phyloP scores from a whole-genome alignment of 1,140 invertebrate species.

The Lepidostoma basale region DNA sequence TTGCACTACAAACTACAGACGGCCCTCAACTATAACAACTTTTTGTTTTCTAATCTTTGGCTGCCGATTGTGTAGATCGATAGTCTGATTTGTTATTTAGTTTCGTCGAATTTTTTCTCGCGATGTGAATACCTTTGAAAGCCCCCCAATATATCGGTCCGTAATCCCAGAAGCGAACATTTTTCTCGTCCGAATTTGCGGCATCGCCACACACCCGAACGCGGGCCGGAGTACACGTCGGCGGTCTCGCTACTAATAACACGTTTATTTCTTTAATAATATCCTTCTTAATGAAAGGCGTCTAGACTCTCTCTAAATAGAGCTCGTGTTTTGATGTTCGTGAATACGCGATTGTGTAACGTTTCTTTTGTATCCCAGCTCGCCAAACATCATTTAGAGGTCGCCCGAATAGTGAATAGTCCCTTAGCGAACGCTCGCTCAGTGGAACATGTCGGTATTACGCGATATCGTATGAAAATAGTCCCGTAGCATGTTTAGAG shows the following conservation, averaged over 20 bases:
- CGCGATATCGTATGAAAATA: too few relatives aligned
- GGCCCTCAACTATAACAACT: not conserved
- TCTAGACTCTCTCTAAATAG: slow-evolving; percentile 38
- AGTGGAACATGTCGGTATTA: too few relatives aligned
- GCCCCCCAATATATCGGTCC: too few relatives aligned
- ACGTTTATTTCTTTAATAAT: slow-evolving; percentile 23
- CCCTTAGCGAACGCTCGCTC: not conserved
- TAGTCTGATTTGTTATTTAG: not conserved
- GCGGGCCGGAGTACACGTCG: too few relatives aligned
- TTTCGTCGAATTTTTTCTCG: too few relatives aligned
- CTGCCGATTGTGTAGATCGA: not conserved
- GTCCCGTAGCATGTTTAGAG: too few relatives aligned
- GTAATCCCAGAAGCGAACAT: too few relatives aligned
- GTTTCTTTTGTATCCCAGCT: not conserved
- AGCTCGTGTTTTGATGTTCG: slow-evolving; percentile 29
- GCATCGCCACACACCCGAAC: too few relatives aligned
- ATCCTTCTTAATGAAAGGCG: slow-evolving; percentile 31
- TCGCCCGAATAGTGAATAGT: not conserved
- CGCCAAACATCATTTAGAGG: slow-evolving; percentile 12
- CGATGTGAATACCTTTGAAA: too few relatives aligned
- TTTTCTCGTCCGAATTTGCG: too few relatives aligned
- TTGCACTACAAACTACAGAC: not conserved
- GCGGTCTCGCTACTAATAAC: slow-evolving; percentile 22
- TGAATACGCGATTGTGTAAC: slow-evolving; percentile 26
- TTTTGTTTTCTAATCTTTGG: slow-evolving; percentile 1